Percentiles rank a stretch among this genome's conserved stretches.
Evolutionary conservation across 2,113 vertebrate species (phyloP).

Genomic region (Brachirus orientalis): DNA sequence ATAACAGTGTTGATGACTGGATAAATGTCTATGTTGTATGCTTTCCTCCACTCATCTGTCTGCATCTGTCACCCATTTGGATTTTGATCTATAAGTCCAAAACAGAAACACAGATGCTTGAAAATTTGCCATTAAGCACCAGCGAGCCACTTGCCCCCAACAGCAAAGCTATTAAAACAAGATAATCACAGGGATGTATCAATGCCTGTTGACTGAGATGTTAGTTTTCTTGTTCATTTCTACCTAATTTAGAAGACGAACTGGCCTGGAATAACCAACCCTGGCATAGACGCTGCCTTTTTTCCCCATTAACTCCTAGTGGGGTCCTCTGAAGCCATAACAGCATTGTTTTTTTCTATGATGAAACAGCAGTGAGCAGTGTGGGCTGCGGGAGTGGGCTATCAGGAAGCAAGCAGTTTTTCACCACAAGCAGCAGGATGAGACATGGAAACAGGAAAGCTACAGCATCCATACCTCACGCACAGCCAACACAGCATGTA

Average conservation of each 20-base stretch:
- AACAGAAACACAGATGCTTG: constrained; percentile 22
- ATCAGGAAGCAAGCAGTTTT: constrained; percentile 67
- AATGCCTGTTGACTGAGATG: constrained; percentile 38
- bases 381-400: constrained; percentile 67
- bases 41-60: constrained; percentile 8
- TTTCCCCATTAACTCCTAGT: constrained; percentile 49
- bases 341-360: constrained; percentile 65
- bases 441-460: constrained; percentile 63
- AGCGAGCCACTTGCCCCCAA: neutral
- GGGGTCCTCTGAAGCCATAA: constrained; percentile 57
- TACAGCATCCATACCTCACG: constrained; percentile 60
- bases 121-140: constrained; percentile 11
- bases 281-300: constrained; percentile 34
- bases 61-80: constrained; percentile 4
- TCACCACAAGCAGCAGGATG: constrained; percentile 70
- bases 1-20: neutral
- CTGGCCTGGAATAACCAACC: constrained; percentile 55
- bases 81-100: constrained; percentile 43
- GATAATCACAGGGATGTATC: constrained; percentile 10
- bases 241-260: constrained; percentile 30
- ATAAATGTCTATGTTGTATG: constrained; percentile 3
- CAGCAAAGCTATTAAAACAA: neutral
- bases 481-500: constrained; percentile 57
- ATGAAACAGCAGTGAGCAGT: constrained; percentile 63
- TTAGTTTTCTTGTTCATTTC: neutral